Evolutionary conservation across 2,113 vertebrate genomes (phyloP).

Genomic region (Aptenodytes patagonicus): DNA sequence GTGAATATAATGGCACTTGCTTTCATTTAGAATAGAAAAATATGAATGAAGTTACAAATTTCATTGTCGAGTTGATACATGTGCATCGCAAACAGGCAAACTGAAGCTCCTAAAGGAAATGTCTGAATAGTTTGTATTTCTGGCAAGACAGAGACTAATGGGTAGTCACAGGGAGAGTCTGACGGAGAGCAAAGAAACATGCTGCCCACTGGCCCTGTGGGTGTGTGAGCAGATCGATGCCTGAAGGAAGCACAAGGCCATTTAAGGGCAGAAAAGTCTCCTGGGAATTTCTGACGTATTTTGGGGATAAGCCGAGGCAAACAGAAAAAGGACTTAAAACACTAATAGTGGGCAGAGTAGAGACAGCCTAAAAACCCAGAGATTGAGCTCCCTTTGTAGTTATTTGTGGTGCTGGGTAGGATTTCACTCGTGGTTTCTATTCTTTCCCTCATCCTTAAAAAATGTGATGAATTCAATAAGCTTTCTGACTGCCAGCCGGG

Average conservation of each 20-base stretch:
- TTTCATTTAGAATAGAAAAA: background rate
- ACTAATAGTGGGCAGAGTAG: background rate
- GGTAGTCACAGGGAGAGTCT: background rate
- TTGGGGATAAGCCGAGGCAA: background rate
- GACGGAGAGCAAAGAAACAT: background rate
- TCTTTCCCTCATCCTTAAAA: conserved; percentile 49
- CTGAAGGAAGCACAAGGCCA: background rate
- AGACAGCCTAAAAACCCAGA: background rate
- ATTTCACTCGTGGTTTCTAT: conserved; percentile 47
- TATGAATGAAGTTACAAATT: background rate
- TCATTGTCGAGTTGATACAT: background rate
- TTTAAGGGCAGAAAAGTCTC: background rate
- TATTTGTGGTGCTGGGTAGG: conserved; percentile 47
- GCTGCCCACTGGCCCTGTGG: background rate
- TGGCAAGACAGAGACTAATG: background rate
- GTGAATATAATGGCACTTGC: background rate
- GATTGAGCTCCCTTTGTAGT: background rate
- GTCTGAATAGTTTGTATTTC: background rate
- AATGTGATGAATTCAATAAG: background rate
- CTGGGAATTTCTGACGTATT: background rate
- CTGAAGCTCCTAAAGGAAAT: background rate
- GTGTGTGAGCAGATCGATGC: background rate
- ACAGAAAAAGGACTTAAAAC: background rate
- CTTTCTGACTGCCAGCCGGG: background rate
- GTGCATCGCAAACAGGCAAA: background rate